Conservation (phyloP, 1,140 invertebrate species). For the Drosophila kanapiae region DNA sequence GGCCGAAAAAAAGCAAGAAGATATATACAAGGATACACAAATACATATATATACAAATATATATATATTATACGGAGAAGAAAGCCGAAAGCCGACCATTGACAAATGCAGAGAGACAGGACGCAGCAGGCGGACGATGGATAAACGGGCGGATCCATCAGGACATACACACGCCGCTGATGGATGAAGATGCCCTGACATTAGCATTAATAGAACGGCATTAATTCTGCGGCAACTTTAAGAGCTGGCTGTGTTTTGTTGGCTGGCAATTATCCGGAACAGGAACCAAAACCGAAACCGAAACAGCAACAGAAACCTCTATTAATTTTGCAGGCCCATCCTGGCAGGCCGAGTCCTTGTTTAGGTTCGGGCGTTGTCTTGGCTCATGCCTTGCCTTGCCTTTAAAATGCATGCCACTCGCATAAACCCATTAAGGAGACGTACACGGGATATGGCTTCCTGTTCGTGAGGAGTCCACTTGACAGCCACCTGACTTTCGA, state of each 20-base stretch:
- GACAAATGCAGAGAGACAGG: conserved; percentile 52
- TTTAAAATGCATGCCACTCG: conserved; percentile 59
- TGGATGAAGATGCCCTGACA: conserved; percentile 49
- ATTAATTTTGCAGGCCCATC: conserved; percentile 51
- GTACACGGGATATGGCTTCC: conserved; percentile 38
- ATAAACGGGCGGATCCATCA: conserved; percentile 10
- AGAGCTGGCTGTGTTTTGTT: conserved; percentile 19
- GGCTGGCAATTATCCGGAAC: conserved; percentile 59
- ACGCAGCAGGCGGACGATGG: not conserved
- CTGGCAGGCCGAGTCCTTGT: not conserved
- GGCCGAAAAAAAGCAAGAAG: conserved; percentile 15
- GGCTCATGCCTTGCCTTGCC: conserved; percentile 1
- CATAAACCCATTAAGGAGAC: conserved; percentile 59
- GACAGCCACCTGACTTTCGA: conserved; percentile 33
- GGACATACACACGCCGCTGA: conserved; percentile 6
- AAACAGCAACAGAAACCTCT: conserved; percentile 52
- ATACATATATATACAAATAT: conserved; percentile 1
- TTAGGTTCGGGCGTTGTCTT: too few relatives aligned
- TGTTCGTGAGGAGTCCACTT: conserved; percentile 51
- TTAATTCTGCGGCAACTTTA: conserved; percentile 68
- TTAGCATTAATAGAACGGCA: conserved; percentile 78
- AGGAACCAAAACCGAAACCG: conserved; percentile 39
- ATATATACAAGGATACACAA: conserved; percentile 9
- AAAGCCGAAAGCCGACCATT: conserved; percentile 26
- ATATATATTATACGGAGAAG: not conserved